Evolutionary conservation across 2,888 invertebrate genomes (phyloP).

Genomic region (Agriopis aurantiaria): DNA sequence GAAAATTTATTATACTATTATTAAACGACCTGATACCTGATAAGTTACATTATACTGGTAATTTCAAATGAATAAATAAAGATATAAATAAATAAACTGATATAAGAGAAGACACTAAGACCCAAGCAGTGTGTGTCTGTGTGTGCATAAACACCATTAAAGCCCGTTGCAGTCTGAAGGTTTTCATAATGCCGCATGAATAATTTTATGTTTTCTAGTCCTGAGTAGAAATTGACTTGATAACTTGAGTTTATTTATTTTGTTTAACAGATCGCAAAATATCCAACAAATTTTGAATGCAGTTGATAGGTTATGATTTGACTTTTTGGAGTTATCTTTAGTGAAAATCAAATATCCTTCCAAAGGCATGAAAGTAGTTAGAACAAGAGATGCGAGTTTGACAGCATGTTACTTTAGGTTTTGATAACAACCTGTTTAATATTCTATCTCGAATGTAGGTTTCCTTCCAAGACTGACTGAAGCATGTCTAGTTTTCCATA

Average conservation of each 20-base stretch:
- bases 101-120: too few species aligned
- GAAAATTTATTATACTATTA: too few species aligned
- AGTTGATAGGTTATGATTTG: conserved; percentile 10
- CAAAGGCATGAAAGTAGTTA: conserved; percentile 57
- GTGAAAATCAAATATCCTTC: conserved; percentile 3
- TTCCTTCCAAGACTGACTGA: conserved; percentile 69
- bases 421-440: conserved; percentile 35
- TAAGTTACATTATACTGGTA: too few species aligned
- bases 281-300: conserved; percentile 24
- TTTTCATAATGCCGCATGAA: conserved; percentile 4
- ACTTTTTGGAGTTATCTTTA: conserved; percentile 5
- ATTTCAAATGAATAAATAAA: too few species aligned
- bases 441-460: conserved; percentile 23
- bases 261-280: conserved; percentile 39
- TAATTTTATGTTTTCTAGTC: neutral
- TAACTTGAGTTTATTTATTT: conserved; percentile 22
- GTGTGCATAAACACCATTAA: too few species aligned
- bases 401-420: conserved; percentile 57
- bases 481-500: conserved; percentile 67
- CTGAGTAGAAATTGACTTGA: conserved; percentile 7
- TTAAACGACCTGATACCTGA: too few species aligned
- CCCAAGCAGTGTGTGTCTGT: too few species aligned
- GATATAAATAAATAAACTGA: too few species aligned
- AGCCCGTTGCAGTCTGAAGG: too few species aligned
- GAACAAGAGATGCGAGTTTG: conserved; percentile 49